These are phyloP conservation scores for Pogona vitticeps DNA, from an alignment of 2,113 vertebrate species.

Conservation along the genomic window DNA sequence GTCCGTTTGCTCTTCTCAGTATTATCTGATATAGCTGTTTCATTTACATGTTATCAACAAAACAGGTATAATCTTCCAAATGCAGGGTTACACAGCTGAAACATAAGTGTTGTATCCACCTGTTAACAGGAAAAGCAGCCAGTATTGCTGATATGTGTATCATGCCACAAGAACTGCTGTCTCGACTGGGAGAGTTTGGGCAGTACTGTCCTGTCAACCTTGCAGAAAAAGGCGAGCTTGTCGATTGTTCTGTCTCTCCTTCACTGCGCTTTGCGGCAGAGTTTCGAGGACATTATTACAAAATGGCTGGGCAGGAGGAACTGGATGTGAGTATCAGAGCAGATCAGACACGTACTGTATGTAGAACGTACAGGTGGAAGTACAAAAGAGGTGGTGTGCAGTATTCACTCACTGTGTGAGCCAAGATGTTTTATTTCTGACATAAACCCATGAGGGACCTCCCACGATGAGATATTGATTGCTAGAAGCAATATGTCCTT, in stretches of 20 bases:
- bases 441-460: neutral
- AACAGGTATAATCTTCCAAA: neutral
- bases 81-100: conserved; percentile 1
- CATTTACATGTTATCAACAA: neutral
- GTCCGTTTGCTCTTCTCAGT: neutral
- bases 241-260: conserved; percentile 79
- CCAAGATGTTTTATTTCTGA: neutral
- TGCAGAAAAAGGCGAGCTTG: conserved; percentile 82
- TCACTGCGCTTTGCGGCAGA: conserved; percentile 85
- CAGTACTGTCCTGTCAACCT: conserved; percentile 92
- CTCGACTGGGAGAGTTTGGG: conserved; percentile 85
- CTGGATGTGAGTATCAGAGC: conserved; percentile 79
- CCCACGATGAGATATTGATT: neutral
- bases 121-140: conserved; percentile 84
- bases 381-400: neutral
- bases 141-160: conserved; percentile 86
- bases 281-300: conserved; percentile 88
- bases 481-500: too few relatives aligned
- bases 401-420: neutral
- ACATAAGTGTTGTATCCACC: conserved; percentile 20
- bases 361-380: neutral
- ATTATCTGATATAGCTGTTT: conserved; percentile 11
- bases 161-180: conserved; percentile 82
- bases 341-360: too few relatives aligned
- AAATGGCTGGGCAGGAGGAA: conserved; percentile 84